Evolutionary conservation across 2,888 invertebrate genomes (phyloP).

Genomic region (Amblyteles armatorius): DNA sequence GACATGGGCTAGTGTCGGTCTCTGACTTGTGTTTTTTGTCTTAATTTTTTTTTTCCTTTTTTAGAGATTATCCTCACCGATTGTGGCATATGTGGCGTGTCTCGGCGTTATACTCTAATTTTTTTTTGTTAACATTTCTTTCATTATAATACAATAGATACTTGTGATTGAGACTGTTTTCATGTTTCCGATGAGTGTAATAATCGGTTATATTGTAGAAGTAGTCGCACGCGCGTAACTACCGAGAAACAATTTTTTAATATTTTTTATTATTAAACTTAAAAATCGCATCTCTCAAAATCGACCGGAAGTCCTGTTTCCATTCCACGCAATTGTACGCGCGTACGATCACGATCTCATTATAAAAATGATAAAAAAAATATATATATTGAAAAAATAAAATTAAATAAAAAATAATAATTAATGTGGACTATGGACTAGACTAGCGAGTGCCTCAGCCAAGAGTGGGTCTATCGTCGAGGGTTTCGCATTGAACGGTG

Average conservation of each 20-base stretch:
- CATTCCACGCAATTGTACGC: neutral
- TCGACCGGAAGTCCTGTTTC: neutral
- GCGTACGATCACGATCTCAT: slow-evolving; percentile 44
- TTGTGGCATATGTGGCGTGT: slow-evolving; percentile 46
- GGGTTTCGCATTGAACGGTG: slow-evolving; percentile 75
- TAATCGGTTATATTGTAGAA: slow-evolving; percentile 33
- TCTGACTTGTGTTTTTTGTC: slow-evolving; percentile 54
- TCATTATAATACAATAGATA: slow-evolving; percentile 19
- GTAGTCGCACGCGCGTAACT: slow-evolving; percentile 45
- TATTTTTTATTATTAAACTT: neutral
- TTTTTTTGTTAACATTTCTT: slow-evolving; percentile 10
- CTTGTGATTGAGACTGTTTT: slow-evolving; percentile 56
- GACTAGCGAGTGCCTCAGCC: slow-evolving; percentile 71
- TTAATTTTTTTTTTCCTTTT: slow-evolving; percentile 30
- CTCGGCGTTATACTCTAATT: slow-evolving; percentile 35
- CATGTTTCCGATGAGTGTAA: slow-evolving; percentile 60
- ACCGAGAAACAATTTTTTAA: neutral
- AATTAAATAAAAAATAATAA: slow-evolving; percentile 61
- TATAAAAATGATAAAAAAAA: slow-evolving; percentile 21
- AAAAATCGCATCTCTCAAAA: neutral
- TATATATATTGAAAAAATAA: slow-evolving; percentile 29
- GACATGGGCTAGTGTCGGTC: slow-evolving; percentile 85
- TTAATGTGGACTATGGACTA: slow-evolving; percentile 69
- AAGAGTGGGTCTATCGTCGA: slow-evolving; percentile 68
- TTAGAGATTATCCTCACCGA: slow-evolving; percentile 31